Evolutionary conservation across 2,888 invertebrate species (phyloP).

Genomic region (Nematopogon swammerdamellus): DNA sequence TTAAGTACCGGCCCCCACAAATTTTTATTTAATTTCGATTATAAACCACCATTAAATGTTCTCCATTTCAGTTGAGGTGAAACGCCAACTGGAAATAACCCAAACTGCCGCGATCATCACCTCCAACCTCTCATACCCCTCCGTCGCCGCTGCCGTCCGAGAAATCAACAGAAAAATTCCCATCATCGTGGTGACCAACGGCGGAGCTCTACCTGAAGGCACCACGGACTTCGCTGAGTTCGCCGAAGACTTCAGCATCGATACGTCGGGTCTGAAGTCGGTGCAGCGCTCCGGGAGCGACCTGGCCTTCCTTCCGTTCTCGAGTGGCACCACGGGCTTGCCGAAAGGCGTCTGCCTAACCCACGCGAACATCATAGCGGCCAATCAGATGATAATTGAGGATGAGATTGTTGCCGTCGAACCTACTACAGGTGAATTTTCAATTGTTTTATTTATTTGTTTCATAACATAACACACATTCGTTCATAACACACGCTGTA

Average conservation of each 20-base stretch:
- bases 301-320: conserved; percentile 71
- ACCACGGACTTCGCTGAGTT: conserved; percentile 64
- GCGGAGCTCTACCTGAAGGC: conserved; percentile 46
- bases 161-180: conserved; percentile 43
- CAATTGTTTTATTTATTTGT: neutral
- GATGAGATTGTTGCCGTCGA: conserved; percentile 25
- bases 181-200: conserved; percentile 40
- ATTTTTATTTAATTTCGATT: no score
- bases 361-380: conserved; percentile 55
- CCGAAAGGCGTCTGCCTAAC: conserved; percentile 72
- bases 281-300: conserved; percentile 51
- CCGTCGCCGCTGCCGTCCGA: conserved; percentile 43
- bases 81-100: conserved; percentile 59
- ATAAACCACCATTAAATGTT: neutral
- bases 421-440: conserved; percentile 33
- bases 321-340: conserved; percentile 83
- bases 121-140: conserved; percentile 46
- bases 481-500: no score
- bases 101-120: conserved; percentile 65
- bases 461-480: no score
- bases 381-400: conserved; percentile 36
- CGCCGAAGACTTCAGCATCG: conserved; percentile 49
- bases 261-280: conserved; percentile 45
- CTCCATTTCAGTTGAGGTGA: conserved; percentile 64
- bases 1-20: no score